phyloP scores from a whole-genome alignment of 1,140 invertebrate genomes.

The Drosophila kohkoa region DNA sequence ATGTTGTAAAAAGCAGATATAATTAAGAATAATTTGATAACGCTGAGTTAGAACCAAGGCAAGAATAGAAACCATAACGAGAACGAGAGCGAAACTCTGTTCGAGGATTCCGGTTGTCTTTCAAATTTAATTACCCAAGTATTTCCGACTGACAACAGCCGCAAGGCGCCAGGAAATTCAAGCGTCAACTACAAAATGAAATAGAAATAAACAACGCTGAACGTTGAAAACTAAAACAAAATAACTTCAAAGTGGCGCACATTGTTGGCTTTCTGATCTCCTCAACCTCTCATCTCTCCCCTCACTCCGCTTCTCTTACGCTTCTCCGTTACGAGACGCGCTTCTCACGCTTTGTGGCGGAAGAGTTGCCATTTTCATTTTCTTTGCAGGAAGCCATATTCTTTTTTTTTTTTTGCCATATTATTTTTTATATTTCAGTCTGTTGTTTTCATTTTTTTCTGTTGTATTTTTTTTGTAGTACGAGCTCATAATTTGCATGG shows the following conservation, averaged over 20 bases:
- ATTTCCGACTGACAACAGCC: constrained; percentile 60
- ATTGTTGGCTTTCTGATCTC: constrained; percentile 46
- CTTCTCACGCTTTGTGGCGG: constrained; percentile 29
- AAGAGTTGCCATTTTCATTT: constrained; percentile 78
- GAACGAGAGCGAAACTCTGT: background rate
- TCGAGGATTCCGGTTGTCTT: constrained; percentile 47
- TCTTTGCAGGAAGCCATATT: constrained; percentile 56
- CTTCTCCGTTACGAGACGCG: background rate
- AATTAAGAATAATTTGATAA: constrained; percentile 73
- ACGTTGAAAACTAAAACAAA: constrained; percentile 42
- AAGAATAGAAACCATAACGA: background rate
- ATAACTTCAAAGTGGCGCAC: constrained; percentile 57
- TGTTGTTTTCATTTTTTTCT: constrained; percentile 14
- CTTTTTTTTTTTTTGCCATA: constrained; percentile 27
- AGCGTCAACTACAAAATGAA: constrained; percentile 67
- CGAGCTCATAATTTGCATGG: constrained; percentile 75
- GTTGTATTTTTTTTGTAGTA: constrained; percentile 36
- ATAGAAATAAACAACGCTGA: constrained; percentile 41
- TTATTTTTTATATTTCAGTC: constrained; percentile 37
- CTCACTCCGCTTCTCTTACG: too few relatives aligned
- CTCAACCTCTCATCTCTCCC: background rate
- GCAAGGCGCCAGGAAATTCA: constrained; percentile 58
- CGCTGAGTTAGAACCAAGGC: constrained; percentile 39
- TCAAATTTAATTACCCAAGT: constrained; percentile 73
- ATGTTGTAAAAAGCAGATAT: constrained; percentile 32